Base-by-base conservation (phyloP, 2,888 invertebrate genomes). In the Dasysyrphus tricinctus region DNA sequence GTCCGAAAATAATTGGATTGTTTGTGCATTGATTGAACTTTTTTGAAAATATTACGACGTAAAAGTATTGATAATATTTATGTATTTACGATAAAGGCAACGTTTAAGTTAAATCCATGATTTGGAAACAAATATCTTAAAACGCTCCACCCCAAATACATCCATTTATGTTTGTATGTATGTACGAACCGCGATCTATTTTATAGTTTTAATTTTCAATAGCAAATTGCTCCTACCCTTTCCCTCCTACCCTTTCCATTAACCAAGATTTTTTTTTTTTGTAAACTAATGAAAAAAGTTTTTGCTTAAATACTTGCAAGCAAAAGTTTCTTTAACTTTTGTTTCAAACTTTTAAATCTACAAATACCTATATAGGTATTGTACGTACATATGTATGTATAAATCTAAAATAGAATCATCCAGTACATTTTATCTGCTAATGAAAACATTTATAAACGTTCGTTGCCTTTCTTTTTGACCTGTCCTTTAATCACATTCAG, bases 241-340 rank as follows among this genome's bases (percentile, higher is more conserved):
- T 54, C 4, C 32, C 11, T 54, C 11, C 2, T 54, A 3, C 24
- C 54, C 14, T 54, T 54, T 54, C 4, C 32, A 32, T n/a, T 51
- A 2, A 29, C 29, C 6, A 6, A 54, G 12, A n/a, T n/a, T 16
- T 3, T 16, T 16, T 16, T 19, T 67, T 63, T 47, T 9, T 67
- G 44, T 39, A 24, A 67, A 47, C 57, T 83, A 83, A 83, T 83
- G 79, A 83, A 79, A 49, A 63, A 83, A 83, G 75, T 83, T 83
- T 54, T 75, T 56, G 67, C 73, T 77, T 67, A 82, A 77, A 82
- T 78, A 61, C 51, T 73, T 78, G 73, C 59, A 54, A 74, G 54
- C 29, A 75, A 83, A 83, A 70, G 32, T 70, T 75, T 83, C 54
- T 56, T 63, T n/a, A 70, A 83, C 61, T 69, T 82, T 79, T 42